A percentile compares a stretch with the other conserved stretches of the same genome.
phyloP scores from a whole-genome alignment of 2,797 vertebrate genomes.

The Diplodus sargus region DNA sequence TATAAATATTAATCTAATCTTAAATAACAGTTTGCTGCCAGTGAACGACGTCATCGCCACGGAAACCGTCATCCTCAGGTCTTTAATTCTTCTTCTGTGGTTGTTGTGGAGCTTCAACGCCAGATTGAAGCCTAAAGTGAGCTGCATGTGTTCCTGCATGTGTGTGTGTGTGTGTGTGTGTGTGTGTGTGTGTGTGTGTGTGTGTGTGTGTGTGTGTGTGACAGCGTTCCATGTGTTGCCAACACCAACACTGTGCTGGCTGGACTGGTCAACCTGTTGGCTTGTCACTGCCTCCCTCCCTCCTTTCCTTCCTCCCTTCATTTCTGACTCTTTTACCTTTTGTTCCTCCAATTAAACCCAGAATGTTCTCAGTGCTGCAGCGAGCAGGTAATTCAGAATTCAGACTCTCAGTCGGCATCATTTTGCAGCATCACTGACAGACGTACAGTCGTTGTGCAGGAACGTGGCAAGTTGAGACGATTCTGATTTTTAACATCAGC shows the following conservation, averaged over 20 bases:
- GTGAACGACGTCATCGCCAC: not conserved
- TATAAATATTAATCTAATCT: not conserved
- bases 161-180: constrained; percentile 53
- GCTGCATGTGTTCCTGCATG: constrained; percentile 35
- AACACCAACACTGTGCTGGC: constrained; percentile 65
- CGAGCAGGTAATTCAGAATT: not conserved
- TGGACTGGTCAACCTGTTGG: constrained; percentile 58
- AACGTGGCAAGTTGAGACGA: no score
- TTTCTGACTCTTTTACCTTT: constrained; percentile 1
- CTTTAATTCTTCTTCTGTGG: constrained; percentile 29
- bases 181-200: constrained; percentile 46
- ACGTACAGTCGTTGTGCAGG: not conserved
- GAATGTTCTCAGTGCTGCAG: not conserved
- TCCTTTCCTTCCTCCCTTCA: not conserved
- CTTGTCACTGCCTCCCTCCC: constrained; percentile 38
- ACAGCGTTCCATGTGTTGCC: constrained; percentile 42
- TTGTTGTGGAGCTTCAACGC: constrained; percentile 22
- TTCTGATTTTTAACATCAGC: no score
- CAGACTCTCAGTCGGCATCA: not conserved
- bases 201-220: constrained; percentile 53
- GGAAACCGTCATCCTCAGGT: not conserved
- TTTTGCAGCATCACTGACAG: not conserved
- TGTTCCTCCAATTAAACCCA: not conserved
- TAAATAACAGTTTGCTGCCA: not conserved
- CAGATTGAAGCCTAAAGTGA: constrained; percentile 56